Base-by-base conservation (phyloP, 2,113 vertebrate genomes). In the Grallaria varia region DNA sequence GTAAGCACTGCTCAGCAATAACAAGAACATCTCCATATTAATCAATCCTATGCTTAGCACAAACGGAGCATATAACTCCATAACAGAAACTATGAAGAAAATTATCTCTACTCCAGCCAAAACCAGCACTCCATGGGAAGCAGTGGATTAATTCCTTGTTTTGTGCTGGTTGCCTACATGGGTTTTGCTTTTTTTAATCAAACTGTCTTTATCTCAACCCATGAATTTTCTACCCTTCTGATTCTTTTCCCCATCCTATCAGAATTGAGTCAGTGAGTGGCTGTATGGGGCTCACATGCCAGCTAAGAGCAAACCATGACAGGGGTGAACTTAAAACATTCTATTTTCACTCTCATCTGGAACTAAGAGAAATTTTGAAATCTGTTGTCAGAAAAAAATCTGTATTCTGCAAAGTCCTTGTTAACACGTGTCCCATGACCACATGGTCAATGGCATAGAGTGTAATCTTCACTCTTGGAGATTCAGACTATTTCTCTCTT, bases 381-480 rank as follows among this genome's bases (percentile, higher is more conserved):
- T 86, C 44, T 60, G 7, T 37, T 79, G 24, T 44, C 35, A 40
- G n/a, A 69, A 68, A 56, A 31, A 14, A 23, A 16, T 42, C 31
- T 58, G 1, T 49, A 28, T 12, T 55, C 33, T 79, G 25, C 6
- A 55, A 92, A 88, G 60, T 55, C 4, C 52, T 75, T 67, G 22
- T 72, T 79, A 60, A 60, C 24, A 39, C 56, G 24, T 58, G 56
- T n/a, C 56, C n/a, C 56, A 23, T 24, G n/a, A n/a, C 5, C 45
- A 37, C 16, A 45, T 21, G n/a, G 14, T 27, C 25, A 40, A 5
- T 23, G 21, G 35, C 39, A 42, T 6, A 74, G 0, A 0, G 31
- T 24, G 2, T 19, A 55, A 90, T 79, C 81, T 87, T 58, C n/a
- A 44, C 7, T 75, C 50, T 79, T 59, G 20, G 5, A 68, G 25